Evolutionary conservation across 2,113 vertebrate species (phyloP).

Genomic region (Nettapus auritus): DNA sequence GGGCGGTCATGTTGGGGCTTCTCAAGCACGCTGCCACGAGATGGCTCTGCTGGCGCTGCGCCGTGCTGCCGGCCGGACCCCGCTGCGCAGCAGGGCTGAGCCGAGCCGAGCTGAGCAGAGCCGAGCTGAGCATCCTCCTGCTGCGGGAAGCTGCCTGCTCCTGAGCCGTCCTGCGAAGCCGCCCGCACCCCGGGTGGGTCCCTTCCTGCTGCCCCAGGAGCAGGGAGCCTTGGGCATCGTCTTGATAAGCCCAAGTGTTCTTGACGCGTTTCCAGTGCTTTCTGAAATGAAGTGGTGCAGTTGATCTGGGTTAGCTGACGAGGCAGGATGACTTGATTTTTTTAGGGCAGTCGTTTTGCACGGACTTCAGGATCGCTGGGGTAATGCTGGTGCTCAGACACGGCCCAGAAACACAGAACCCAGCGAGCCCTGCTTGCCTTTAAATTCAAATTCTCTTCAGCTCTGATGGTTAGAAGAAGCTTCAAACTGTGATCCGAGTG

Average conservation of each 20-base stretch:
- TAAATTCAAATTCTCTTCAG: too few relatives aligned
- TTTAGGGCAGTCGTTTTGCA: neutral
- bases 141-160: neutral
- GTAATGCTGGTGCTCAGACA: neutral
- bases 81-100: neutral
- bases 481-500: neutral
- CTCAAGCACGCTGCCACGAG: slow-evolving; percentile 45
- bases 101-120: neutral
- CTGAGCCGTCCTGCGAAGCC: too few relatives aligned
- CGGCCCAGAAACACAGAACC: neutral
- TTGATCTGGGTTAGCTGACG: neutral
- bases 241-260: neutral
- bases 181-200: too few relatives aligned
- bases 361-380: neutral
- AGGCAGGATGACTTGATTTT: too few relatives aligned
- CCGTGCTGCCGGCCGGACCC: neutral
- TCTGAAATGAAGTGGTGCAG: neutral
- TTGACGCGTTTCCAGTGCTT: neutral
- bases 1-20: neutral
- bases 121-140: neutral
- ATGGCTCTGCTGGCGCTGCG: slow-evolving; percentile 37
- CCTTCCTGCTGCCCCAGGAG: neutral
- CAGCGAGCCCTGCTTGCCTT: neutral
- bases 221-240: neutral
- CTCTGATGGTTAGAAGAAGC: neutral